Percentiles rank a stretch among this genome's conserved stretches.
Evolutionary conservation across 2,797 vertebrate genomes (phyloP).

Genomic region (Poeciliopsis infans): DNA sequence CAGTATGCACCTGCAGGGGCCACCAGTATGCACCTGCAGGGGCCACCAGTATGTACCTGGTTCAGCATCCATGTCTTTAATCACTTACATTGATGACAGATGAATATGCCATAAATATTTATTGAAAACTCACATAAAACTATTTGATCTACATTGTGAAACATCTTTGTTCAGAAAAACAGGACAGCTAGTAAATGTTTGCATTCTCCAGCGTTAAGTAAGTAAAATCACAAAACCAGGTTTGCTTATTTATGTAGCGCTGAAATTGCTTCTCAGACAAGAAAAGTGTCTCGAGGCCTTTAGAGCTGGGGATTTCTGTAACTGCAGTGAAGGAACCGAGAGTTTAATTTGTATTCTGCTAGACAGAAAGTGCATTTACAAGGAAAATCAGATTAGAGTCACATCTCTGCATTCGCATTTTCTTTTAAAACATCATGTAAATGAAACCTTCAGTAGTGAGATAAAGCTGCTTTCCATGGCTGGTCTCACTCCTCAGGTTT

Average conservation of each 20-base stretch:
- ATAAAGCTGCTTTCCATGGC: neutral
- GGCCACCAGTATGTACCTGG: neutral
- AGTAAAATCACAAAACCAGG: neutral
- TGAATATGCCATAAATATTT: neutral
- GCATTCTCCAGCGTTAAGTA: neutral
- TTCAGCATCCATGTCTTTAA: neutral
- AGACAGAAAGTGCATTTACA: neutral
- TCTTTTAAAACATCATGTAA: constrained; percentile 7
- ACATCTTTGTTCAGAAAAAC: neutral
- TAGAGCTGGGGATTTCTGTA: neutral
- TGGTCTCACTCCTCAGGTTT: neutral
- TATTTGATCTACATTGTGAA: neutral
- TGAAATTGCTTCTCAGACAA: neutral
- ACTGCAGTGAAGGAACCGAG: neutral
- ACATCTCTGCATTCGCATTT: neutral
- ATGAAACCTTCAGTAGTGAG: constrained; percentile 5
- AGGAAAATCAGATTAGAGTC: neutral
- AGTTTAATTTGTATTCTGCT: constrained; percentile 1
- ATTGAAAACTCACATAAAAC: neutral
- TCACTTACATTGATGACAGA: neutral
- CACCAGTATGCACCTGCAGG: no score
- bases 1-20: no score
- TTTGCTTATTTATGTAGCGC: neutral
- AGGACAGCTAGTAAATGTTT: neutral
- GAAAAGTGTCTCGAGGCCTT: neutral